A percentile compares a stretch with the other conserved stretches of the same genome.
phyloP scores from a whole-genome alignment of 2,797 vertebrate species.

The Gymnothorax reevesii region DNA sequence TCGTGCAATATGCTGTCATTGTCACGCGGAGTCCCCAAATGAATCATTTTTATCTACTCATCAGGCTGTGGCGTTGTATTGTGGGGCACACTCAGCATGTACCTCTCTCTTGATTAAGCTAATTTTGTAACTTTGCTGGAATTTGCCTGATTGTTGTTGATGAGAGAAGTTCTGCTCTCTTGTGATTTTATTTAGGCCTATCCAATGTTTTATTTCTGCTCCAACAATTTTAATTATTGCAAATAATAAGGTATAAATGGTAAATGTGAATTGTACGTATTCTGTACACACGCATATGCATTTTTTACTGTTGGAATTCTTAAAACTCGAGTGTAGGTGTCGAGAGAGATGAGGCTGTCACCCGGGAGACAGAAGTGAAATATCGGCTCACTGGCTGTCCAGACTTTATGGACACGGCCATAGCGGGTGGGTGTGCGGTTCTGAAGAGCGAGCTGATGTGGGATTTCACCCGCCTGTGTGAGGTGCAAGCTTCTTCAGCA shows the following conservation, averaged over 20 bases:
- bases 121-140: background rate
- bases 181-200: background rate
- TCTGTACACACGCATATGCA: background rate
- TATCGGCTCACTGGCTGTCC: conserved; percentile 17
- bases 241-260: background rate
- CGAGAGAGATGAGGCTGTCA: background rate
- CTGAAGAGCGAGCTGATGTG: conserved; percentile 3
- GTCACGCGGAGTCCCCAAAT: background rate
- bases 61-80: background rate
- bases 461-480: conserved; percentile 21
- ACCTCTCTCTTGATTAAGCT: background rate
- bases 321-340: background rate
- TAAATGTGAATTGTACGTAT: background rate
- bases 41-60: background rate
- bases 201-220: background rate
- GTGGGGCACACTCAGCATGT: background rate
- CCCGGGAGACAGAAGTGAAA: background rate
- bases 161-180: background rate
- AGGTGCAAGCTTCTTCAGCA: conserved; percentile 1
- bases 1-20: background rate
- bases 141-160: background rate
- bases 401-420: background rate
- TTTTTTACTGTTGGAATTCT: background rate
- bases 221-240: background rate
- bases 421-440: background rate